Percentiles rank a stretch among this genome's conserved stretches.
These are phyloP conservation scores for Mizuhopecten yessoensis DNA, from an alignment of 1,140 invertebrate species.

Conservation along the genomic window DNA sequence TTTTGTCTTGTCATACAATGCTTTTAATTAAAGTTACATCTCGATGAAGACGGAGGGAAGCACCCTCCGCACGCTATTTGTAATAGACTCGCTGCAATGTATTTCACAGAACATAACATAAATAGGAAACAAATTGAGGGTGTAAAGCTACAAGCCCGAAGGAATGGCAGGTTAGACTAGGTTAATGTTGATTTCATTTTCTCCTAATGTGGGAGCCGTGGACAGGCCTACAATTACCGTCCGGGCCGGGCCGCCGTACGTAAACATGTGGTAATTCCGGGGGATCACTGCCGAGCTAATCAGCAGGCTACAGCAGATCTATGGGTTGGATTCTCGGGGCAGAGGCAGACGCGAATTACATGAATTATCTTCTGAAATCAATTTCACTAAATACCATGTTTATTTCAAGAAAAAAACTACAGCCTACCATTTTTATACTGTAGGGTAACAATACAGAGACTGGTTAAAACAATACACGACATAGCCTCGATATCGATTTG, in stretches of 20 bases:
- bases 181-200: constrained; percentile 36
- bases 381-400: constrained; percentile 39
- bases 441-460: constrained; percentile 5
- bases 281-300: constrained; percentile 36
- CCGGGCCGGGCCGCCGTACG: constrained; percentile 33
- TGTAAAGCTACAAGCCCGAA: constrained; percentile 32
- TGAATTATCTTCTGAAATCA: constrained; percentile 39
- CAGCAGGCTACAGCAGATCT: constrained; percentile 22
- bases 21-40: constrained; percentile 40
- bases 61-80: constrained; percentile 36
- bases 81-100: constrained; percentile 32
- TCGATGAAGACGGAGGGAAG: constrained; percentile 25
- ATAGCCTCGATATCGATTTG: not conserved
- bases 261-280: constrained; percentile 24
- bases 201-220: constrained; percentile 19
- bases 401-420: constrained; percentile 36
- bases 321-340: constrained; percentile 30
- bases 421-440: constrained; percentile 38
- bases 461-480: constrained; percentile 38
- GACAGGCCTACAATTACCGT: constrained; percentile 31
- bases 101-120: constrained; percentile 39
- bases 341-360: constrained; percentile 37
- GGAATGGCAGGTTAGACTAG: constrained; percentile 37
- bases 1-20: constrained; percentile 34
- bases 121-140: constrained; percentile 38